Conservation (phyloP, 2,888 invertebrate genomes). For the Petrolisthes manimaculis region DNA sequence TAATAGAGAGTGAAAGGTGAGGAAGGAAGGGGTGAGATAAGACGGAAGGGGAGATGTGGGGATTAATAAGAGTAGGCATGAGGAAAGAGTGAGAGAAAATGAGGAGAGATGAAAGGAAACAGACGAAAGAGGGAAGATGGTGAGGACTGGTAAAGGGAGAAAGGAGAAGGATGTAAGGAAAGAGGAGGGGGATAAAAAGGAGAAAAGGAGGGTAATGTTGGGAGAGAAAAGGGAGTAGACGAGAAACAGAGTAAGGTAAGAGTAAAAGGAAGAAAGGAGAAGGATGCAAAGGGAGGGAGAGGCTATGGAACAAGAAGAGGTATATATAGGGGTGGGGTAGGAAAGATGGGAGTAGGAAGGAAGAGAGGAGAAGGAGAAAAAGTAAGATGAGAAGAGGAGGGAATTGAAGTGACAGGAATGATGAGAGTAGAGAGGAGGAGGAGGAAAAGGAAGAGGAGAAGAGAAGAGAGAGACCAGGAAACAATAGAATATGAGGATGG, state of each 20-base stretch:
- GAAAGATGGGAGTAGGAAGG: not conserved
- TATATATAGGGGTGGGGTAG: not conserved
- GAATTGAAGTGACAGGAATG: not conserved
- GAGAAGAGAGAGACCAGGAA: not conserved
- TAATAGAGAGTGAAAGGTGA: not conserved
- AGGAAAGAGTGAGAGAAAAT: not conserved
- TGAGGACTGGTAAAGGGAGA: not conserved
- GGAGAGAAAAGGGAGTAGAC: not conserved
- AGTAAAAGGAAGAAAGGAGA: not conserved
- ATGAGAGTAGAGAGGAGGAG: constrained; percentile 6
- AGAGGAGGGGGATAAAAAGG: not conserved
- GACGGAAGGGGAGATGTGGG: not conserved
- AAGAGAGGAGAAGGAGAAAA: not conserved
- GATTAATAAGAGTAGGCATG: not conserved
- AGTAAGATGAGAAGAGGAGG: not conserved
- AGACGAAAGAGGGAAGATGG: not conserved
- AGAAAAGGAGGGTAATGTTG: too few relatives aligned
- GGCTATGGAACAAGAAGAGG: not conserved
- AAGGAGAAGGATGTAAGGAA: not conserved
- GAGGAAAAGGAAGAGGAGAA: not conserved
- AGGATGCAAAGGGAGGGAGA: not conserved
- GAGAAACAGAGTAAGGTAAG: not conserved
- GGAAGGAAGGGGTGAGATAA: not conserved
- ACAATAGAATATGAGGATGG: not conserved
- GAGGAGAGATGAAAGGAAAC: not conserved